phyloP scores from a whole-genome alignment of 92 coral and sea anemone genomes.

The Muricea muricata region DNA sequence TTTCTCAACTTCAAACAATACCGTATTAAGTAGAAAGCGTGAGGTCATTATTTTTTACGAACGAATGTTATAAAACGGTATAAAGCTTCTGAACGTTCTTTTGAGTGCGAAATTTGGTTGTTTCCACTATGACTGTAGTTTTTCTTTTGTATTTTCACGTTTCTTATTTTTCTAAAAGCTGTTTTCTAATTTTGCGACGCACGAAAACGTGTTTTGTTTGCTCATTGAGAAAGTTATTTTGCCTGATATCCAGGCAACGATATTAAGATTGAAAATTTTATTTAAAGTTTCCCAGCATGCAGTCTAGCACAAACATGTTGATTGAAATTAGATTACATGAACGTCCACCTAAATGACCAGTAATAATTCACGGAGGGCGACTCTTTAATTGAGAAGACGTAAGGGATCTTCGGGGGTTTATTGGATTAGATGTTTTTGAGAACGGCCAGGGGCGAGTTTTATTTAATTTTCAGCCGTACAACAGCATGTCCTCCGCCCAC shows the following conservation, averaged over 20 bases:
- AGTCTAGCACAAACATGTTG: background rate
- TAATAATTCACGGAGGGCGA: background rate
- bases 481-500: background rate
- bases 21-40: background rate
- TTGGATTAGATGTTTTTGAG: background rate
- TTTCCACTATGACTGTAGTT: too few relatives aligned
- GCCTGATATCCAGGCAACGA: conserved; percentile 10
- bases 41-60: background rate
- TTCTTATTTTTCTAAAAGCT: background rate
- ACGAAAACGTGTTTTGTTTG: background rate
- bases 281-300: background rate
- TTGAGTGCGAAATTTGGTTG: too few relatives aligned
- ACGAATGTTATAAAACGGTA: too few relatives aligned
- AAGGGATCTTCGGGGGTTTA: background rate
- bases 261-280: background rate
- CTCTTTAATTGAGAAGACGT: background rate
- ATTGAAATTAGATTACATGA: background rate
- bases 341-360: background rate
- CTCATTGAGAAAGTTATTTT: background rate
- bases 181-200: background rate
- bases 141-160: background rate
- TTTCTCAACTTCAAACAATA: too few relatives aligned
- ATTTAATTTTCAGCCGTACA: background rate
- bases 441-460: background rate
- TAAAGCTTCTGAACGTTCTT: too few relatives aligned